These are phyloP conservation scores for Orthosia cruda DNA, from an alignment of 2,888 invertebrate genomes.

Conservation along the genomic window DNA sequence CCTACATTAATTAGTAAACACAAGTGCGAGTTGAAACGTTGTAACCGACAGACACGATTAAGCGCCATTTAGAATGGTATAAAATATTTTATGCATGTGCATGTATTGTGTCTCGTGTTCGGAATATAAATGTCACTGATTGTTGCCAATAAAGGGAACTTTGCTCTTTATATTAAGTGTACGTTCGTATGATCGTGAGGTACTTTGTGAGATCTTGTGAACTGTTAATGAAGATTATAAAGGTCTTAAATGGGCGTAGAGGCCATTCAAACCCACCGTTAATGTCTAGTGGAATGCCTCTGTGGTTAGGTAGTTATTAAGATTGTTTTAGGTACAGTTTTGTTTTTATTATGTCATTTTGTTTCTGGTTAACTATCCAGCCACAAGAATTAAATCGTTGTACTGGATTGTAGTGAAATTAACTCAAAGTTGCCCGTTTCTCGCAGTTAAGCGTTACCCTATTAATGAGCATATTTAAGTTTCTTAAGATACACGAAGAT, in stretches of 20 bases:
- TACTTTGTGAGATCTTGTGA: not conserved
- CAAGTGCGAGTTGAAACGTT: conserved; percentile 2
- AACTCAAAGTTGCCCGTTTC: not conserved
- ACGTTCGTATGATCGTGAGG: not conserved
- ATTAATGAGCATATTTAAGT: no score
- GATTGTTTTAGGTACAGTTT: not conserved
- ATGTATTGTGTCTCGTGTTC: conserved; percentile 51
- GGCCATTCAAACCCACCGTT: not conserved
- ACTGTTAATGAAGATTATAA: conserved; percentile 9
- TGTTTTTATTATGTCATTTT: conserved; percentile 6
- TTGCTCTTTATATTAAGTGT: conserved; percentile 17
- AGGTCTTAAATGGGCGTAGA: not conserved
- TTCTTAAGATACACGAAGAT: no score
- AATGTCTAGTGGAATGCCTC: not conserved
- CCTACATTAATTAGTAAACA: conserved; percentile 15
- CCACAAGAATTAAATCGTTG: not conserved
- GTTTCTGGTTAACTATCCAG: not conserved
- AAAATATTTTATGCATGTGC: conserved; percentile 59
- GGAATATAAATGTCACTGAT: conserved; percentile 55
- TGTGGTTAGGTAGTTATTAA: not conserved
- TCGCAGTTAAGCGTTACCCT: no score
- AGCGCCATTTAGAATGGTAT: conserved; percentile 44
- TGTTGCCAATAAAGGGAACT: conserved; percentile 38
- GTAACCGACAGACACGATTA: conserved; percentile 39
- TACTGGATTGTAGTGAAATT: not conserved